phyloP scores from a whole-genome alignment of 2,797 vertebrate genomes.

The Todus mexicanus region DNA sequence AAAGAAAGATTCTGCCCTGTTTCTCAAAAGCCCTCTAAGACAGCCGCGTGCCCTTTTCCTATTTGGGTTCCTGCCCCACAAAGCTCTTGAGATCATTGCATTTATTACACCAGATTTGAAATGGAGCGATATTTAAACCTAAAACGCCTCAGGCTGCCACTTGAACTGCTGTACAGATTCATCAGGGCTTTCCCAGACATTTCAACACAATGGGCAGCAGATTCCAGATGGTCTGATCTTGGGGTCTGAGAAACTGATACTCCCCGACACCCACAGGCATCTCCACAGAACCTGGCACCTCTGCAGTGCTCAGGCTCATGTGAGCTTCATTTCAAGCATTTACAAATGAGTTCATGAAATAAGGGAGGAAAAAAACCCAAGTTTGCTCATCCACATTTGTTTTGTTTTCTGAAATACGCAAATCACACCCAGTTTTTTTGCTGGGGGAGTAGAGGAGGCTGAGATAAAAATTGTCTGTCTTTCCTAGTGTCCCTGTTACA shows the following conservation, averaged over 20 bases:
- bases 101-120: background rate
- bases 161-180: rapidly evolving
- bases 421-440: background rate
- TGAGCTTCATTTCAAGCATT: background rate
- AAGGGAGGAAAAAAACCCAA: rapidly evolving
- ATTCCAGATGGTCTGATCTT: no score
- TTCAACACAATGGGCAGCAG: background rate
- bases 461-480: background rate
- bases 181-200: background rate
- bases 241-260: background rate
- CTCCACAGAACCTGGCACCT: background rate
- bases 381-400: background rate
- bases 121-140: background rate
- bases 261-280: no score
- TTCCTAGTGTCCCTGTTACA: background rate
- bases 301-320: rapidly evolving
- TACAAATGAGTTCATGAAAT: background rate
- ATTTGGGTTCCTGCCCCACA: background rate
- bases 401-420: background rate
- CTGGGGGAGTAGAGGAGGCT: background rate
- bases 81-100: background rate
- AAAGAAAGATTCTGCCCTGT: background rate
- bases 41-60: background rate
- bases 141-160: background rate
- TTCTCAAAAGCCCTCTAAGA: background rate